Conservation (phyloP, 1,140 invertebrate species). For the Dryas iulia region DNA sequence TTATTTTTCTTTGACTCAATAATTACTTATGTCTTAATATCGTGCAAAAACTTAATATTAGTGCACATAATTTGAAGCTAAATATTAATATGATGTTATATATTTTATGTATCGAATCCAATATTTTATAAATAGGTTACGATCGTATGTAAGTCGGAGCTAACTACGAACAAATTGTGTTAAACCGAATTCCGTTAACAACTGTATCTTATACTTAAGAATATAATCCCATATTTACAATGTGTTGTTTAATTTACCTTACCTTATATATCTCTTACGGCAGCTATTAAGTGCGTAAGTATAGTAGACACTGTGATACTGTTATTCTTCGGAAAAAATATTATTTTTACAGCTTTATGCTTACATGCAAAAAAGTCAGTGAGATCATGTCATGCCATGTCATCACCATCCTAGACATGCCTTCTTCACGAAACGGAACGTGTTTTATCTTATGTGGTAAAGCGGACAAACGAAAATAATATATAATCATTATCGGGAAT, state of each 20-base stretch:
- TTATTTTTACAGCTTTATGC: too few species aligned
- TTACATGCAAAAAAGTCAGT: too few species aligned
- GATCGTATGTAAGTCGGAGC: constrained; percentile 5
- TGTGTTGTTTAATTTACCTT: constrained; percentile 46
- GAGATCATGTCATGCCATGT: too few species aligned
- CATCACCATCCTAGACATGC: too few species aligned
- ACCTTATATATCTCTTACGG: neutral
- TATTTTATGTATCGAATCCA: constrained; percentile 16
- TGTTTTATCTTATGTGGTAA: too few species aligned
- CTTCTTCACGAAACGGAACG: too few species aligned
- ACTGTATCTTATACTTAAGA: constrained; percentile 64
- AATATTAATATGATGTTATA: constrained; percentile 12
- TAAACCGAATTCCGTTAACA: constrained; percentile 20
- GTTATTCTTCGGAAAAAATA: too few species aligned
- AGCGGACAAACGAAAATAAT: too few species aligned
- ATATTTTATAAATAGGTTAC: constrained; percentile 17
- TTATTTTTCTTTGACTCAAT: neutral
- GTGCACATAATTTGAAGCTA: constrained; percentile 2
- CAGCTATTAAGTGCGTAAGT: too few species aligned
- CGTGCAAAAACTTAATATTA: constrained; percentile 8
- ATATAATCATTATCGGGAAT: too few species aligned
- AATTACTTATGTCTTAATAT: too few species aligned
- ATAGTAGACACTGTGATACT: too few species aligned
- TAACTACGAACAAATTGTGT: constrained; percentile 15
- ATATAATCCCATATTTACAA: constrained; percentile 69